Base-by-base conservation (phyloP, 1,140 invertebrate species). In the Pseudobourletiella spinata region DNA sequence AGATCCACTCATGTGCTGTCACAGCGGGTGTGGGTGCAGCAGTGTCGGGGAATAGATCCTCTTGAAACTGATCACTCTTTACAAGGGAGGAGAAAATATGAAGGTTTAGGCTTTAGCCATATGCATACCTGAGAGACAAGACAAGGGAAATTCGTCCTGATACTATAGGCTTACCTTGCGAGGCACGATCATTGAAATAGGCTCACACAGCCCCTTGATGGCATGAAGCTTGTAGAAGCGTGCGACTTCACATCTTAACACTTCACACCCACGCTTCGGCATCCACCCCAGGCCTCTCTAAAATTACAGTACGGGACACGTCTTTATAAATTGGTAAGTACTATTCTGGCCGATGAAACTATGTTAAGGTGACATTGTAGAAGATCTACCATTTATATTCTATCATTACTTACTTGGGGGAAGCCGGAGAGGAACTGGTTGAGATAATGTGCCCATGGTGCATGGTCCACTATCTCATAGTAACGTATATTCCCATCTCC, bases 121-220 rank as follows among this genome's bases (percentile, higher is more conserved):
- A n/a, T n/a, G n/a, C n/a, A n/a, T n/a, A n/a, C n/a, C n/a, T n/a
- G n/a, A n/a, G n/a, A n/a, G n/a, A n/a, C n/a, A n/a, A n/a, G n/a
- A n/a, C n/a, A 39, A 39, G 32, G n/a, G 32, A 39, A 39, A 39
- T 39, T 11, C n/a, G 32, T 39, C 8, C 32, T 56, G 54, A 32
- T 16, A 20, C n/a, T 39, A n/a, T 39, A 39, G 8, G 32, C n/a
- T 39, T 39, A 39, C 32, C 32, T 39, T 39, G 8, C 32, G 32
- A n/a, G 92, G 92, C 32, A 94, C 91, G 65, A 95, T 92, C 90
- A 96, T 95, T 3, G 90, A 87, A 64, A 96, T 86, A 20, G 91
- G 91, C 74, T 96, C 91, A 74, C 89, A 89, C 44, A 91, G 77
- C 22, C 86, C 85, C 61, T 88, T 84, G 29, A 86, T 88, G 0